Base-by-base conservation (phyloP, 2,113 vertebrate genomes). In the Coptodon bakossiorum region DNA sequence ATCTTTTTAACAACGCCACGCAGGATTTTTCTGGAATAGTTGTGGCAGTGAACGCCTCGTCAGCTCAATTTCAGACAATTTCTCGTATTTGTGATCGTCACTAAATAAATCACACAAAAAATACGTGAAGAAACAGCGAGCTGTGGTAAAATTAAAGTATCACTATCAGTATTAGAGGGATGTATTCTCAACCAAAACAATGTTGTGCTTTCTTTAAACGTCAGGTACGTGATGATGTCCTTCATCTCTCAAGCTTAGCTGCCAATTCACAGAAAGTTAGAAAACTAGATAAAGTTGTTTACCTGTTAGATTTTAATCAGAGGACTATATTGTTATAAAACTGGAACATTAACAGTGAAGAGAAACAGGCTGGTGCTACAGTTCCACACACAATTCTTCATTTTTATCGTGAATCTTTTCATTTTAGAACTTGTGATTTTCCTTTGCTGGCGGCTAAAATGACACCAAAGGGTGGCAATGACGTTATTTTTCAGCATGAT, bases 11-110 rank as follows among this genome's bases (percentile, higher is more conserved):
- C 22, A 27, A 76, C 3, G 6, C 22, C 14, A 17, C 48, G 22
- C 9, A 17, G 24, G 22, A 16, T 7, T 48, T 48, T 29, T 19
- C n/a, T 16, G 4, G 22, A 73, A 2, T 1, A 48, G 38, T 6
- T 7, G 17, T 7, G 10, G 10, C 61, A 73, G 40, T 0, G 19
- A 38, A 22, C 3, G 2, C 11, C 12, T 63, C 17, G 1, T 48
- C 9, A 29, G 22, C 22, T 22, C 22, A 22, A 22, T 22, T 22
- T 22, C 22, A 22, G 22, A 22, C 22, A 22, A 22, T 73, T 45
- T 45, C 66, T 40, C 14, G 3, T 45, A 45, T 3, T 43, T 73
- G 68, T 6, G 40, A 73, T 6, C 22, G 5, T 27, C 14, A 6
- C 68, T 45, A 45, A 73, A 73, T 2, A 27, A 9, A 45, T 16